Evolutionary conservation across 2,888 invertebrate genomes (phyloP).

Genomic region (Pyrgus malvae): DNA sequence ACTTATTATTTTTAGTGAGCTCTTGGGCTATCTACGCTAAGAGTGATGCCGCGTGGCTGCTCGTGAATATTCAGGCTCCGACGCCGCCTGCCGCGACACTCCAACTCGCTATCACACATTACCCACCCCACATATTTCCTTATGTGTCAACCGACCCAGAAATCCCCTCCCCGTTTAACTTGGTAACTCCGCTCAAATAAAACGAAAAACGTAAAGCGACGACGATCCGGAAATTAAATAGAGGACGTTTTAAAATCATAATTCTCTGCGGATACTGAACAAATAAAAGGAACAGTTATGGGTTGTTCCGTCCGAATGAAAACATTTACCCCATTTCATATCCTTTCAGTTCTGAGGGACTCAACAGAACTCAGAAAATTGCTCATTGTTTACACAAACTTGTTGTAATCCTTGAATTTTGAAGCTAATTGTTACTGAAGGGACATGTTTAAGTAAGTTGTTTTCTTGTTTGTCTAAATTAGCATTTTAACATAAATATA

Average conservation of each 20-base stretch:
- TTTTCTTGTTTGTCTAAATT: conserved; percentile 16
- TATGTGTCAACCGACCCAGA: conserved; percentile 42
- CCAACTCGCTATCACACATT: conserved; percentile 41
- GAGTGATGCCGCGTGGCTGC: conserved; percentile 37
- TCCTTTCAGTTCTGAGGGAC: conserved; percentile 13
- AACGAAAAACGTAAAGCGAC: conserved; percentile 47
- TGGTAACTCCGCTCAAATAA: conserved; percentile 33
- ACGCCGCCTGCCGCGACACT: conserved; percentile 42
- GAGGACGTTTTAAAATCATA: conserved; percentile 27
- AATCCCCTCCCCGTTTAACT: conserved; percentile 44
- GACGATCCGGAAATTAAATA: conserved; percentile 54
- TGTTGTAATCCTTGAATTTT: conserved; percentile 37
- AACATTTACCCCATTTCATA: conserved; percentile 19
- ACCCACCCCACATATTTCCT: conserved; percentile 40
- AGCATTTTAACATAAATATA: conserved; percentile 13
- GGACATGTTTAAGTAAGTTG: conserved; percentile 33
- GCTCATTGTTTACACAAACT: conserved; percentile 33
- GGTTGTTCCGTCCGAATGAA: conserved; percentile 24
- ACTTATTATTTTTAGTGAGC: no score
- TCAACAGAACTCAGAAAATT: conserved; percentile 13
- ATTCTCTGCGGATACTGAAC: conserved; percentile 22
- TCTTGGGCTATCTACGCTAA: no score
- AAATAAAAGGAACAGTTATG: conserved; percentile 24
- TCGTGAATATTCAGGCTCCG: conserved; percentile 73
- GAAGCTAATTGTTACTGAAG: conserved; percentile 31